A percentile compares a stretch with the other conserved stretches of the same genome.
phyloP scores from a whole-genome alignment of 2,888 invertebrate species.

The Maniola hyperantus region DNA sequence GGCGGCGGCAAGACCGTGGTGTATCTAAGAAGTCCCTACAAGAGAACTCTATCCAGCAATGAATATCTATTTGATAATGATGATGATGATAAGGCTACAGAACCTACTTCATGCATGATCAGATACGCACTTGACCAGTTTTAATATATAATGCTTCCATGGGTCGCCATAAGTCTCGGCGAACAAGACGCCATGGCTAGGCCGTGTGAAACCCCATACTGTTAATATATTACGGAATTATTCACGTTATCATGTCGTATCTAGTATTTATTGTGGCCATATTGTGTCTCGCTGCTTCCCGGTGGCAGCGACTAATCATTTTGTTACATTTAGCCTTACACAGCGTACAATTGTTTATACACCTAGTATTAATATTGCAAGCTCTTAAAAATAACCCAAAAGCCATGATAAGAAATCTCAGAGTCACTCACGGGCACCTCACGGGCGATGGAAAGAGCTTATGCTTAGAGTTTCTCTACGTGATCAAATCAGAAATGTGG shows the following conservation, averaged over 20 bases:
- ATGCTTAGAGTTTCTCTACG: too few relatives aligned
- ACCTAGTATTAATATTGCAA: too few relatives aligned
- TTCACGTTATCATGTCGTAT: constrained; percentile 48
- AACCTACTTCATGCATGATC: neutral
- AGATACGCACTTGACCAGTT: neutral
- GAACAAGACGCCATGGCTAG: constrained; percentile 30
- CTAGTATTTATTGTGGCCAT: constrained; percentile 43
- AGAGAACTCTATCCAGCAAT: too few relatives aligned
- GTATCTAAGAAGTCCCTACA: too few relatives aligned
- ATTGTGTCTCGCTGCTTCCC: constrained; percentile 32
- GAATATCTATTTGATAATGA: too few relatives aligned
- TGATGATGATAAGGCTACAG: too few relatives aligned
- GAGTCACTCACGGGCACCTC: too few relatives aligned
- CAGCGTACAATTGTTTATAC: neutral
- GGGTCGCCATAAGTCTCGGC: constrained; percentile 28
- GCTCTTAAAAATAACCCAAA: too few relatives aligned
- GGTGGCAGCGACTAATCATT: constrained; percentile 44
- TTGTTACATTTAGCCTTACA: constrained; percentile 53
- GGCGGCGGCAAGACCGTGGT: too few relatives aligned
- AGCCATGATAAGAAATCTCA: too few relatives aligned
- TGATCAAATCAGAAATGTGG: too few relatives aligned
- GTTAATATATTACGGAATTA: constrained; percentile 48
- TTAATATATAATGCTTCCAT: constrained; percentile 21
- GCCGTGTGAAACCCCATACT: constrained; percentile 46
- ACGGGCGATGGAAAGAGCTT: too few relatives aligned